phyloP scores from a whole-genome alignment of 2,113 vertebrate species.

The Lontra canadensis region DNA sequence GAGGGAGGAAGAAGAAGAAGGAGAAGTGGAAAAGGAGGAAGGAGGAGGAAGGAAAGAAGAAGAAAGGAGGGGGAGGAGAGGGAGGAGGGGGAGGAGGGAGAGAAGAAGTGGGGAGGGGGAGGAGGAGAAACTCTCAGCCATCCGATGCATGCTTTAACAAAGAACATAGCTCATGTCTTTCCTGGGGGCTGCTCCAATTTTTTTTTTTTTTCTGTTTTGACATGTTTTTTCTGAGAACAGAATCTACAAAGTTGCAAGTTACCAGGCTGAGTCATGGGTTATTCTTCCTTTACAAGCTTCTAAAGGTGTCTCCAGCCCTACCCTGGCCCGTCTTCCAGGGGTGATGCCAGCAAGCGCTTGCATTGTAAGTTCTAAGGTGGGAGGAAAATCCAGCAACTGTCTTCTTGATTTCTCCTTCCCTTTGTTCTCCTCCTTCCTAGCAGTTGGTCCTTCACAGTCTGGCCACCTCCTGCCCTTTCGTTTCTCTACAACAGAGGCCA shows the following conservation, averaged over 20 bases:
- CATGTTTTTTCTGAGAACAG: neutral
- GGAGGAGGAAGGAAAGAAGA: too few relatives aligned
- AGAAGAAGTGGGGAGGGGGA: fast-evolving
- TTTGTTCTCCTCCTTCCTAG: constrained; percentile 20
- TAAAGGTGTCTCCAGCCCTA: neutral
- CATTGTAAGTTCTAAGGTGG: neutral
- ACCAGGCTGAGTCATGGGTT: neutral
- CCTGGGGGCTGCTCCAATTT: neutral
- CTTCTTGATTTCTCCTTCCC: neutral
- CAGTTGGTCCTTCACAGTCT: neutral
- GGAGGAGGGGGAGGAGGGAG: neutral
- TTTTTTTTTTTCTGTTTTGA: neutral
- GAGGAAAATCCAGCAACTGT: fast-evolving
- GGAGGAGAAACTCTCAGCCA: neutral
- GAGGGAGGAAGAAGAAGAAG: too few relatives aligned
- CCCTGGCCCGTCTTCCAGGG: neutral
- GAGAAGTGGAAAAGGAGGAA: too few relatives aligned
- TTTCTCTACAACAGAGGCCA: neutral
- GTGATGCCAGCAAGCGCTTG: neutral
- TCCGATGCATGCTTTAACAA: neutral
- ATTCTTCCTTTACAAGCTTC: neutral
- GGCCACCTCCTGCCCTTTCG: neutral
- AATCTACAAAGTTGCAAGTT: neutral
- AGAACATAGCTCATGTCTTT: neutral
- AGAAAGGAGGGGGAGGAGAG: neutral